Base-by-base conservation (phyloP, 2,113 vertebrate species). In the Thryonomys swinderianus region DNA sequence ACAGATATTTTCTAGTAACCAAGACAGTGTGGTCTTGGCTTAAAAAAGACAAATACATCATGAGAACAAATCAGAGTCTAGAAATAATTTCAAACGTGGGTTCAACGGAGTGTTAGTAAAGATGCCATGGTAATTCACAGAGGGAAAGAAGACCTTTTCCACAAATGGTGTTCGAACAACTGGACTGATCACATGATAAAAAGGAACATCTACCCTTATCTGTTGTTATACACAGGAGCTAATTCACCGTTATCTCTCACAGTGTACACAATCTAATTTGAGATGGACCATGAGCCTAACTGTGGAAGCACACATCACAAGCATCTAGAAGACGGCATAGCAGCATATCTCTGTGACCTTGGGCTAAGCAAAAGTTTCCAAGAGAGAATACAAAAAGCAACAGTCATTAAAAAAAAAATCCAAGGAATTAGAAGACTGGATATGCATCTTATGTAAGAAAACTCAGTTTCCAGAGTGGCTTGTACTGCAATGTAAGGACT, bases 91-190 rank as follows among this genome's bases (percentile, higher is more conserved):
- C 34, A 53, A 23, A 61, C 14, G 45, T 51, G 27, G 37, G n/a
- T n/a, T 83, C 73, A 88, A 76, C 25, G 83, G 57, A 86, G 79
- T 97, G 92, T 90, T 88, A 82, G 57, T 71, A 90, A 82, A 82
- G 3, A 4, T 83, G 55, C 66, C 73, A 90, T 82, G 57, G 40
- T 51, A 82, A 64, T 88, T 95, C 42, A 73, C 25, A 20, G 37
- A 79, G 12, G 59, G 88, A 42, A 74, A 48, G 55, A 86, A 85
- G 85, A 62, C 87, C n/a, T 94, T 93, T 80, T 67, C 86, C 82
- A 85, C 27, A 80, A 82, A 59, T 37, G 20, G 40, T 61, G 14
- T 17, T 86, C 90, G 80, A 69, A 45, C 37, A 94, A 87, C 80
- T 84, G 40, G 51, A 51, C 7, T 87, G 85, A 74, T 74, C 1